phyloP scores from a whole-genome alignment of 2,113 vertebrate genomes.

The Bolborhynchus lineola region DNA sequence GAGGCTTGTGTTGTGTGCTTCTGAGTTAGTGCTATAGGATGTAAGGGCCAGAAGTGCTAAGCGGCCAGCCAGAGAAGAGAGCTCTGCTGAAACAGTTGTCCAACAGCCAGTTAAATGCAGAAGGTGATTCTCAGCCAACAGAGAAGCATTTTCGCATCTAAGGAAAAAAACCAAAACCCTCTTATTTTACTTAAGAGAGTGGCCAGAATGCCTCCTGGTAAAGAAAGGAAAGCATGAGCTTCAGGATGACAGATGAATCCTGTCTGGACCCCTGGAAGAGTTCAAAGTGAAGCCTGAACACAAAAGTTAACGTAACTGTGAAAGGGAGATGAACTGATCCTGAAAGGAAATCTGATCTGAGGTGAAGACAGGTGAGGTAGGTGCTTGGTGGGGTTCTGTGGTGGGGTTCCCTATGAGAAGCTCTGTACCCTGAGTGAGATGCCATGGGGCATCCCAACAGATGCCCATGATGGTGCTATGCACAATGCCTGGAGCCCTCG shows the following conservation, averaged over 20 bases:
- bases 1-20: neutral
- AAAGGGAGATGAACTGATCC: neutral
- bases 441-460: neutral
- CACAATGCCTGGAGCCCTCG: neutral
- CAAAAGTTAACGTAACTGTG: neutral
- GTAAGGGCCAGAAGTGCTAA: neutral
- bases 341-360: neutral
- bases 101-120: neutral
- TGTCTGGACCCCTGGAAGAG: neutral
- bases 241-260: neutral
- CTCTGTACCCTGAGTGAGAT: neutral
- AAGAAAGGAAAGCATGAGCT: neutral
- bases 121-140: neutral
- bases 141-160: neutral
- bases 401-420: neutral
- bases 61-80: neutral
- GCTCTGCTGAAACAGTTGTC: neutral
- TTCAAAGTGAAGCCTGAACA: neutral
- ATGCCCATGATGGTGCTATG: neutral
- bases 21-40: neutral
- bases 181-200: neutral
- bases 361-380: neutral
- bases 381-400: neutral
- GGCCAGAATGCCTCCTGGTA: neutral
- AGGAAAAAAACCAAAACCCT: accelerated